These are phyloP conservation scores for Vannuccia rotundouncinata DNA, from an alignment of 2,888 invertebrate genomes.

Conservation along the genomic window DNA sequence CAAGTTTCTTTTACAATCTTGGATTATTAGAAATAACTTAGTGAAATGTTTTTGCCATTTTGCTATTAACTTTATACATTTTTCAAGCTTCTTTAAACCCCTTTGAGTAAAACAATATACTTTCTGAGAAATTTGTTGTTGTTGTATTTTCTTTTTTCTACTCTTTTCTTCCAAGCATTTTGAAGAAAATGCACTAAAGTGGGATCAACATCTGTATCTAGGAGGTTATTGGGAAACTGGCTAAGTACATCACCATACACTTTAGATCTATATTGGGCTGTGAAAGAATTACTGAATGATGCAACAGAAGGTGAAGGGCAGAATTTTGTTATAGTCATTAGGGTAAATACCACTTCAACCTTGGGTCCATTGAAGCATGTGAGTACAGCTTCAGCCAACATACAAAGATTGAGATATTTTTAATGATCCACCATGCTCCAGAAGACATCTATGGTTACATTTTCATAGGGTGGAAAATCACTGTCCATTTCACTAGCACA, in stretches of 20 bases:
- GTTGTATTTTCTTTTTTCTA: constrained; percentile 8
- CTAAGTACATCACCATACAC: constrained; percentile 25
- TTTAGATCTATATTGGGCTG: constrained; percentile 20
- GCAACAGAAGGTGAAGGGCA: not conserved
- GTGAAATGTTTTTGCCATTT: not conserved
- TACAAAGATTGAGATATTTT: too few relatives aligned
- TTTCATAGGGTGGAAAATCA: too few relatives aligned
- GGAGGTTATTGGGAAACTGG: constrained; percentile 14
- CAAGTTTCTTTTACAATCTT: too few relatives aligned
- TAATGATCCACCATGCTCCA: too few relatives aligned
- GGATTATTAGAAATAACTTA: too few relatives aligned
- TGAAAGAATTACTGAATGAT: not conserved
- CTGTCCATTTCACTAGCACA: too few relatives aligned
- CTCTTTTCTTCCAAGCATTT: constrained; percentile 28
- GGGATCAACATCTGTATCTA: constrained; percentile 13
- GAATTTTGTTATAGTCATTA: too few relatives aligned
- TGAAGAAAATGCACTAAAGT: constrained; percentile 13
- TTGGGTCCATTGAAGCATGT: too few relatives aligned
- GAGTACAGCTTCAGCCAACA: too few relatives aligned
- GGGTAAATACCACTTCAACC: too few relatives aligned
- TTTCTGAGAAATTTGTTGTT: not conserved
- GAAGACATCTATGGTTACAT: too few relatives aligned
- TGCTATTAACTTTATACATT: not conserved
- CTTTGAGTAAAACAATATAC: not conserved
- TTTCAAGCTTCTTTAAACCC: not conserved